Conservation (phyloP, 2,113 vertebrate species). For the Phainopepla nitens region DNA sequence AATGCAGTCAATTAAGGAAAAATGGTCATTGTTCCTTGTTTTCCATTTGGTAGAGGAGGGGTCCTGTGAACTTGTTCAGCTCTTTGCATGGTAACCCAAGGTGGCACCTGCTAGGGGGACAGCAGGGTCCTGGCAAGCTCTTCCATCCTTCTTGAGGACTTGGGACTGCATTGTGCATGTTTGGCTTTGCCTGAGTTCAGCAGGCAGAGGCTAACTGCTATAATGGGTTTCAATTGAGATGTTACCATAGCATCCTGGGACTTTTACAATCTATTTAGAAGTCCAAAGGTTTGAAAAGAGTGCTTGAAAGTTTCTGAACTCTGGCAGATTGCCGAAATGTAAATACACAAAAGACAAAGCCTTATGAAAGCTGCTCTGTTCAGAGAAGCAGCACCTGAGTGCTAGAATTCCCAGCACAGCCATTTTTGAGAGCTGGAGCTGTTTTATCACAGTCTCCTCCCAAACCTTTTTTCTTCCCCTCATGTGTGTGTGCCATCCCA, state of each 20-base stretch:
- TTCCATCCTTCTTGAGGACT: not conserved
- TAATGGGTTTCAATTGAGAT: constrained; percentile 33
- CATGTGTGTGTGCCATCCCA: not conserved
- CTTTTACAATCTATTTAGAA: constrained; percentile 56
- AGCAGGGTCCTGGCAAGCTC: not conserved
- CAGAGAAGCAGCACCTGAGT: constrained; percentile 48
- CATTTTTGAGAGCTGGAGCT: not conserved
- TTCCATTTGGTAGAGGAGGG: not conserved
- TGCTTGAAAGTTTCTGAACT: constrained; percentile 65
- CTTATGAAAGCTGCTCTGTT: constrained; percentile 26
- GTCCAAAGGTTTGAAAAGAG: constrained; percentile 62
- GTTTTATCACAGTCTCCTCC: not conserved
- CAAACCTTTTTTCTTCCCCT: not conserved
- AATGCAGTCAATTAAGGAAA: not conserved
- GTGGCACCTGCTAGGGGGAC: not conserved
- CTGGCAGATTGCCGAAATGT: constrained; percentile 46
- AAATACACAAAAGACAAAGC: constrained; percentile 63
- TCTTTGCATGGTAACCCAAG: not conserved
- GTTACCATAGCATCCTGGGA: constrained; percentile 58
- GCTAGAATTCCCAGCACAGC: not conserved
- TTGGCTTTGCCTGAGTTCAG: constrained; percentile 13
- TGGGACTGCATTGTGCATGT: not conserved
- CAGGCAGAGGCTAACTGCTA: constrained; percentile 8
- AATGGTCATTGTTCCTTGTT: not conserved
- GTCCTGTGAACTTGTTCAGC: not conserved